These are phyloP conservation scores for Anolis sagrei DNA, from an alignment of 2,113 vertebrate species.

Conservation along the genomic window DNA sequence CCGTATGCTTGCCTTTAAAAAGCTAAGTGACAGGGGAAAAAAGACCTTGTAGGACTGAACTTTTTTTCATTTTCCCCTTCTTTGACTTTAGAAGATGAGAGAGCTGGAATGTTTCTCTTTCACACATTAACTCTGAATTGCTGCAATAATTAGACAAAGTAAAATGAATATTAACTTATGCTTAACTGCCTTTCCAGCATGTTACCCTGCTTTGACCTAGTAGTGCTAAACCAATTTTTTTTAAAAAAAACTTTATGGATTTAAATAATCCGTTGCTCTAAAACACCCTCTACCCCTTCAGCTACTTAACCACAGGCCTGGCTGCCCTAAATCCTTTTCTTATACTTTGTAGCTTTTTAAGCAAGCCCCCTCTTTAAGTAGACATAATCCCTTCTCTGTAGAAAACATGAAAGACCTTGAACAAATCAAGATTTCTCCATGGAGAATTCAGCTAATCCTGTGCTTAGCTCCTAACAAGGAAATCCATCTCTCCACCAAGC, in stretches of 20 bases:
- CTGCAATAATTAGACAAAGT: conserved; percentile 83
- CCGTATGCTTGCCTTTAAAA: conserved; percentile 23
- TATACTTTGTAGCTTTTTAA: conserved; percentile 90
- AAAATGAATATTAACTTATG: conserved; percentile 87
- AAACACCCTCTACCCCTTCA: conserved; percentile 85
- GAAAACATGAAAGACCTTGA: conserved; percentile 93
- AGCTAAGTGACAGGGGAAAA: conserved; percentile 26
- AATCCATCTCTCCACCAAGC: conserved; percentile 87
- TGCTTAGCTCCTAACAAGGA: conserved; percentile 91
- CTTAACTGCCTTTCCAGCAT: conserved; percentile 82
- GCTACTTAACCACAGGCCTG: conserved; percentile 84
- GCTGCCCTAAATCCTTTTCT: conserved; percentile 88
- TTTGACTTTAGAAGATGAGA: conserved; percentile 41
- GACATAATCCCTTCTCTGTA: conserved; percentile 90
- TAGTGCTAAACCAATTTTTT: conserved; percentile 87
- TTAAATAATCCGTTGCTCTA: conserved; percentile 89
- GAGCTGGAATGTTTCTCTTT: conserved; percentile 52
- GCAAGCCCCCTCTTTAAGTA: conserved; percentile 85
- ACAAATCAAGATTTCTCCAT: conserved; percentile 91
- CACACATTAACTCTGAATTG: conserved; percentile 62
- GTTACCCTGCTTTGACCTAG: conserved; percentile 82
- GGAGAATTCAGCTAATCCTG: conserved; percentile 90
- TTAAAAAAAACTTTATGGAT: conserved; percentile 83
- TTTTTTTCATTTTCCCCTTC: background rate
- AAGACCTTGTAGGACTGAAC: conserved; percentile 21